phyloP scores from a whole-genome alignment of 2,888 invertebrate genomes.

The Leucozona laternaria region DNA sequence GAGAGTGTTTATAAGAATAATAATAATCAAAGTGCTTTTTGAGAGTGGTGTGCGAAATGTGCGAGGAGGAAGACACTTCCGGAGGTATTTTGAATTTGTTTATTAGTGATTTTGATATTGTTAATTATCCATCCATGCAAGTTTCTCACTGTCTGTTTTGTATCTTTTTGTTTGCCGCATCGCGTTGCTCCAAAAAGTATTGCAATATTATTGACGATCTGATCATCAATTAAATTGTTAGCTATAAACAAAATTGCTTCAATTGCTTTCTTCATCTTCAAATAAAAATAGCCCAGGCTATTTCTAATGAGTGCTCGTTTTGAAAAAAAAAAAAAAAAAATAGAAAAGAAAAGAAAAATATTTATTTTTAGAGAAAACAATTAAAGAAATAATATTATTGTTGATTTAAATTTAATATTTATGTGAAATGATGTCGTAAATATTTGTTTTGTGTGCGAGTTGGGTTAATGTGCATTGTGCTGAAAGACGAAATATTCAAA shows the following conservation, averaged over 20 bases:
- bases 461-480: neutral
- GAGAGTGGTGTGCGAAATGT: conserved; percentile 42
- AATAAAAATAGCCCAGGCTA: neutral
- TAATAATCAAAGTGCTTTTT: conserved; percentile 51
- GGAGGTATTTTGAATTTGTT: conserved; percentile 61
- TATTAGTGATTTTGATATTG: conserved; percentile 51
- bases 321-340: neutral
- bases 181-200: conserved; percentile 12
- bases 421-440: conserved; percentile 9
- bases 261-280: neutral
- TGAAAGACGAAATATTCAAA: neutral
- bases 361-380: conserved; percentile 5
- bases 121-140: conserved; percentile 7
- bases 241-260: conserved; percentile 10
- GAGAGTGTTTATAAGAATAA: conserved; percentile 24
- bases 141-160: conserved; percentile 29
- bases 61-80: conserved; percentile 59
- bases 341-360: neutral
- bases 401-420: conserved; percentile 5
- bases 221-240: conserved; percentile 29
- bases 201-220: conserved; percentile 5
- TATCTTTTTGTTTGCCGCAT: conserved; percentile 1
- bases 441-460: neutral
- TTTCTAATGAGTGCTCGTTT: conserved; percentile 8
- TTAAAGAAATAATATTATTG: neutral